These are phyloP conservation scores for Sabellastarte sp. DNA, from an alignment of 2,888 invertebrate species.

Conservation along the genomic window DNA sequence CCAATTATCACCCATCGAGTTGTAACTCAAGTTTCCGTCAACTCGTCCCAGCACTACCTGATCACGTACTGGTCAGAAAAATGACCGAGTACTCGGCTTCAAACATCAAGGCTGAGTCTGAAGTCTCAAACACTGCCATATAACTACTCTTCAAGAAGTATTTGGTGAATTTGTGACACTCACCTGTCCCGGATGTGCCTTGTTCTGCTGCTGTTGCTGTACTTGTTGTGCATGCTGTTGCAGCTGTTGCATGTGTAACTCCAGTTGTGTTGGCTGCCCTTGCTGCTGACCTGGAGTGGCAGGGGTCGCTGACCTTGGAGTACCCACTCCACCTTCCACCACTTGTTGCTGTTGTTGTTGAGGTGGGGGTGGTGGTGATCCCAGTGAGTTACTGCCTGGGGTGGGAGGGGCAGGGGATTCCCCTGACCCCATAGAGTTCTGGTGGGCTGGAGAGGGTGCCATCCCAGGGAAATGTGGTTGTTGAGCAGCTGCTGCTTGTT, in stretches of 20 bases:
- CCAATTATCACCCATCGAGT: too few species aligned
- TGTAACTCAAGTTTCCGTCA: too few species aligned
- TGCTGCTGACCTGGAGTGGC: not conserved
- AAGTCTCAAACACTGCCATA: too few species aligned
- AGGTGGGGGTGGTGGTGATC: not conserved
- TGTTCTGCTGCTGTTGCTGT: slow-evolving; percentile 1
- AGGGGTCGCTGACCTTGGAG: not conserved
- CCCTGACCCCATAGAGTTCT: not conserved
- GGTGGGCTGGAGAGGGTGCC: not conserved
- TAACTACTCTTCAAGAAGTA: too few species aligned
- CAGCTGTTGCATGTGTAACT: slow-evolving; percentile 2
- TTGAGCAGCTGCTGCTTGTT: too few species aligned
- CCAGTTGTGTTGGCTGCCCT: not conserved
- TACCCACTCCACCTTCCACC: slow-evolving; percentile 1
- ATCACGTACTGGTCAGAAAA: too few species aligned
- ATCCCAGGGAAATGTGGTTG: too few species aligned
- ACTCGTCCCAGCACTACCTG: too few species aligned
- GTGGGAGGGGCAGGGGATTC: not conserved
- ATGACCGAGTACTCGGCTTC: too few species aligned
- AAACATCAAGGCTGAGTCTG: too few species aligned
- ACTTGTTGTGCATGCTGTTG: slow-evolving; percentile 4
- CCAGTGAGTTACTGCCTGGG: slow-evolving; percentile 4
- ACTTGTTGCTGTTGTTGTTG: slow-evolving; percentile 4
- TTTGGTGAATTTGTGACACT: too few species aligned
- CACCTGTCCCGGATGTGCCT: not conserved